Evolutionary conservation across 37 sponge, comb jelly and placozoan species (phyloP).

Genomic region (Diacarnus erythraeanus): DNA sequence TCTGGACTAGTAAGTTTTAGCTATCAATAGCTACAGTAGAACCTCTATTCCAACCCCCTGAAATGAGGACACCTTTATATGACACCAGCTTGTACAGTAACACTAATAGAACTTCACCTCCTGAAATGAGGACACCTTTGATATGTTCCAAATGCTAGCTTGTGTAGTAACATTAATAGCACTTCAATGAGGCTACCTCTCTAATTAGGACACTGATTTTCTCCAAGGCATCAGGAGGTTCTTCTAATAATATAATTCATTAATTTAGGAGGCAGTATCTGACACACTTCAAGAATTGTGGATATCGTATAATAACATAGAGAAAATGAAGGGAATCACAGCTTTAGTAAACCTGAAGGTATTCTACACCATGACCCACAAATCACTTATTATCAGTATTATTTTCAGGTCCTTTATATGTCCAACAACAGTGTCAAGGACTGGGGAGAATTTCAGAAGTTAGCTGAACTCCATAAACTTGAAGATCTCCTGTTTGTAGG

Average conservation of each 20-base stretch:
- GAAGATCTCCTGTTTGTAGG: conserved; percentile 96
- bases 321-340: conserved; percentile 94
- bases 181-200: no score
- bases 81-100: no score
- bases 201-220: no score
- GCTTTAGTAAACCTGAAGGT: conserved; percentile 91
- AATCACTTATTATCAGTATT: no score
- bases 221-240: no score
- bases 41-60: no score
- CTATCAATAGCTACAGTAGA: no score
- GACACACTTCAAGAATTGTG: conserved; percentile 96
- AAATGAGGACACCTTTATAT: no score
- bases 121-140: no score
- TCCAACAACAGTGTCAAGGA: conserved; percentile 97
- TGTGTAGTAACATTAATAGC: no score
- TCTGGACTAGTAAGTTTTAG: conserved; percentile 75
- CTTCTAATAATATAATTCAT: background rate
- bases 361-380: background rate
- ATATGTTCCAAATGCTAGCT: no score
- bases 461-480: conserved; percentile 84
- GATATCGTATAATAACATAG: conserved; percentile 96
- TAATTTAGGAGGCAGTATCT: conserved; percentile 81
- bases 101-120: no score
- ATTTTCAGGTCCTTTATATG: conserved; percentile 89
- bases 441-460: conserved; percentile 93